These are phyloP conservation scores for Phaenicophaeus curvirostris DNA, from an alignment of 2,797 vertebrate species.

Conservation along the genomic window DNA sequence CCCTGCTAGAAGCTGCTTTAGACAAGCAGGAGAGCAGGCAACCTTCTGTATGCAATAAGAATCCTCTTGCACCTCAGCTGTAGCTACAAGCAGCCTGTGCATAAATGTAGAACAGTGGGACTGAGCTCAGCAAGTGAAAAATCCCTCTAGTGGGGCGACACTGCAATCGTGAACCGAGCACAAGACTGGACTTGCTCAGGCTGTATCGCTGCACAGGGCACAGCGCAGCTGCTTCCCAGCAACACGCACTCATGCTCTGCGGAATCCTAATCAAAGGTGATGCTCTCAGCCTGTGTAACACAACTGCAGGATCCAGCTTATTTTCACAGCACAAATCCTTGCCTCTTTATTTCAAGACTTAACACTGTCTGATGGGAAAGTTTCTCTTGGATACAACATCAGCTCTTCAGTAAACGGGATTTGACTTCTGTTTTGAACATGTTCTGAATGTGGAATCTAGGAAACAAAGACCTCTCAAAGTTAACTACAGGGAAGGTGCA, in stretches of 20 bases:
- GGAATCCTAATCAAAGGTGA: not conserved
- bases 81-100: not conserved
- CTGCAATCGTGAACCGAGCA: not conserved
- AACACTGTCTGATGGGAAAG: not conserved
- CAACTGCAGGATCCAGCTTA: not conserved
- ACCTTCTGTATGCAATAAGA: not conserved
- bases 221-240: not conserved
- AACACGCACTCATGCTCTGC: accelerated
- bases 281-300: not conserved
- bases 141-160: slow-evolving; percentile 51
- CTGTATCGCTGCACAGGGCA: not conserved
- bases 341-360: not conserved
- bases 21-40: not conserved
- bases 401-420: not conserved
- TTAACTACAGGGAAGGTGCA: not conserved
- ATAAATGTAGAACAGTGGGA: not conserved
- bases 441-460: not conserved
- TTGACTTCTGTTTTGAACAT: not conserved
- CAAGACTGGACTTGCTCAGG: not conserved
- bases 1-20: not conserved
- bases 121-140: not conserved
- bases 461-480: not conserved
- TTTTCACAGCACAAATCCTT: not conserved
- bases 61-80: not conserved
- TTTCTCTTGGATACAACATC: not conserved